A percentile compares a stretch with the other conserved stretches of the same genome.
phyloP scores from a whole-genome alignment of 2,888 invertebrate species.

The Carterocephalus palaemon region DNA sequence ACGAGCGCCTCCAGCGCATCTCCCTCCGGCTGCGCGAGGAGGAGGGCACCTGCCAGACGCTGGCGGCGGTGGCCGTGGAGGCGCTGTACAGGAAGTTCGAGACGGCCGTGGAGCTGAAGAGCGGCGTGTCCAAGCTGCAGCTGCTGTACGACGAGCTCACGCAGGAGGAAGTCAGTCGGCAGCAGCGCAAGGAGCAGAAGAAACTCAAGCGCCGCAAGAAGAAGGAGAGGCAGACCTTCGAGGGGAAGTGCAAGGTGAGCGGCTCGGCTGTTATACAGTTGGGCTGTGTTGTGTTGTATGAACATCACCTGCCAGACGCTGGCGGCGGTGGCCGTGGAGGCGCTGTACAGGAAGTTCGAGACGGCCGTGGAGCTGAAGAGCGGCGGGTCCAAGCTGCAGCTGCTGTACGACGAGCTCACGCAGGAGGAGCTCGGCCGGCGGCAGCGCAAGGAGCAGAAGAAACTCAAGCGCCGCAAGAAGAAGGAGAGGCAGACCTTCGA shows the following conservation, averaged over 20 bases:
- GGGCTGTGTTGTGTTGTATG: background rate
- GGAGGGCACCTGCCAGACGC: slow-evolving; percentile 95
- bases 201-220: slow-evolving; percentile 87
- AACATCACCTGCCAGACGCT: slow-evolving; percentile 91
- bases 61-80: slow-evolving; percentile 92
- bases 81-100: slow-evolving; percentile 93
- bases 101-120: slow-evolving; percentile 92
- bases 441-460: slow-evolving; percentile 90
- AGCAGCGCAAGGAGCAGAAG: slow-evolving; percentile 91
- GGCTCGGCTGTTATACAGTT: slow-evolving; percentile 6
- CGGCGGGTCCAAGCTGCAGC: slow-evolving; percentile 91
- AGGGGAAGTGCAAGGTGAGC: slow-evolving; percentile 68
- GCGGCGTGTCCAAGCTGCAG: slow-evolving; percentile 92
- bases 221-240: slow-evolving; percentile 77
- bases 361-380: slow-evolving; percentile 93
- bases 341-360: slow-evolving; percentile 93
- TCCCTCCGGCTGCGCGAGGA: slow-evolving; percentile 92
- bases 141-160: slow-evolving; percentile 92
- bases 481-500: slow-evolving; percentile 74
- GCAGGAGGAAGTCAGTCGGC: slow-evolving; percentile 90
- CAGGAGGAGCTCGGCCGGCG: slow-evolving; percentile 92
- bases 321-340: slow-evolving; percentile 92
- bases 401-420: slow-evolving; percentile 91
- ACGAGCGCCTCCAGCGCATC: slow-evolving; percentile 92
- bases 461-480: slow-evolving; percentile 86